These are phyloP conservation scores for Rhinoraja longicauda DNA, from an alignment of 2,797 vertebrate species.

Conservation along the genomic window DNA sequence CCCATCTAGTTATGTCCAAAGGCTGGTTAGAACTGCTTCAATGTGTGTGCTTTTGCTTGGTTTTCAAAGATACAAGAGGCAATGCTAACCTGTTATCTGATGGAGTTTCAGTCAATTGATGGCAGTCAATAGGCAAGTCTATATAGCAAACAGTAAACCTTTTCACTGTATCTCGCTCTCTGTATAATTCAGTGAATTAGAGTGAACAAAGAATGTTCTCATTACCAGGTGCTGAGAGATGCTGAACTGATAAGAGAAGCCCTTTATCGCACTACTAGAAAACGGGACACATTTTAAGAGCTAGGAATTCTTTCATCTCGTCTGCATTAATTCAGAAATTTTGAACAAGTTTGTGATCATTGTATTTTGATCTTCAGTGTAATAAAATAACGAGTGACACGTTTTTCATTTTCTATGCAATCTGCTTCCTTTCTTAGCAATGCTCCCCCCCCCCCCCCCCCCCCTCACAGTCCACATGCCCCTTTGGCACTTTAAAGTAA, in stretches of 20 bases:
- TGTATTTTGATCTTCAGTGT: slow-evolving; percentile 43
- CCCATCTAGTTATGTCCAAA: slow-evolving; percentile 38
- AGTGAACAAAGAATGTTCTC: slow-evolving; percentile 41
- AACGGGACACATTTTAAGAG: slow-evolving; percentile 17
- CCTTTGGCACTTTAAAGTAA: not conserved
- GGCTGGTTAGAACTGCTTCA: slow-evolving; percentile 31
- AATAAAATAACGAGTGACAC: slow-evolving; percentile 49
- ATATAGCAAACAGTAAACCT: slow-evolving; percentile 36
- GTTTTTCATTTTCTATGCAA: slow-evolving; percentile 52
- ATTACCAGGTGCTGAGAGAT: slow-evolving; percentile 41
- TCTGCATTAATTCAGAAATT: not conserved
- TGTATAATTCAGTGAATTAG: slow-evolving; percentile 40
- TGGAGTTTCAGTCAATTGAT: slow-evolving; percentile 41
- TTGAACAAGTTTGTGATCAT: not conserved
- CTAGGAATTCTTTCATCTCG: slow-evolving; percentile 27
- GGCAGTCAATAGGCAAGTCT: slow-evolving; percentile 41
- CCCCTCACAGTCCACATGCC: no score
- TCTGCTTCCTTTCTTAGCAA: slow-evolving; percentile 43
- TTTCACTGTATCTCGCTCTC: slow-evolving; percentile 39
- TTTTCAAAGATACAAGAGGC: slow-evolving; percentile 33
- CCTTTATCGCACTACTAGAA: slow-evolving; percentile 38
- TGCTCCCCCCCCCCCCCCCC: no score
- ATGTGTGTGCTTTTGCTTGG: slow-evolving; percentile 39
- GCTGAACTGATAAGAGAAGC: slow-evolving; percentile 42
- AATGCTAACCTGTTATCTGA: slow-evolving; percentile 40